Base-by-base conservation (phyloP, 1,140 invertebrate species). In the Ips typographus region DNA sequence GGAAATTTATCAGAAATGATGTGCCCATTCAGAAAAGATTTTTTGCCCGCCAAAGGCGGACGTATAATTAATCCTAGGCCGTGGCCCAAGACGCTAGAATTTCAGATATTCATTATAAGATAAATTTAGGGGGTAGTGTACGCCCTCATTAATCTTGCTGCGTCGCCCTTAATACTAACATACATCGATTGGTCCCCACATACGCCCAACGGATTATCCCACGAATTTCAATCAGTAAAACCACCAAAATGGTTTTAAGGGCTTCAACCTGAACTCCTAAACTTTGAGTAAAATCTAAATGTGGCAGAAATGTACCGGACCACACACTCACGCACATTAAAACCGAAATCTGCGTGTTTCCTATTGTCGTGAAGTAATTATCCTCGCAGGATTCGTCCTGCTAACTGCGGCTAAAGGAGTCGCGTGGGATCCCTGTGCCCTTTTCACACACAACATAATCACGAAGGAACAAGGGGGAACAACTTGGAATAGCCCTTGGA, bases 91-190 rank as follows among this genome's bases (percentile, higher is more conserved):
- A 72, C 68, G 71, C 66, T 72, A 72, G 71, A 65, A 70, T 72
- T 72, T 72, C 71, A 56, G 68, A 72, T 72, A 70, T 72, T 70
- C 63, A 70, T 63, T 70, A 70, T 61, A 62, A 72, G 71, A 72
- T 72, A 72, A 72, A 67, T 72, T 72, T 58, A 36, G 63, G 71
- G 66, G 44, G 61, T 65, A 41, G 53, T 49, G 36, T 57, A 47
- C 57, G 52, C 71, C 57, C 57, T 68, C 71, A 72, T 72, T 72
- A 72, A 72, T 72, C 71, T 72, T 72, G 47, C 55, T 52, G 51
- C 58, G 71, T 72, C 71, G 71, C 52, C 71, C 67, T 68, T 72
- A 72, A 72, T 72, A 70, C 62, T 52, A 60, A 57, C 71, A 72
- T 49, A 70, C 71, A 72, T 72, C 67, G 67, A 72, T 72, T 72